Evolutionary conservation across 2,888 invertebrate genomes (phyloP).

Genomic region (Bombylius major): DNA sequence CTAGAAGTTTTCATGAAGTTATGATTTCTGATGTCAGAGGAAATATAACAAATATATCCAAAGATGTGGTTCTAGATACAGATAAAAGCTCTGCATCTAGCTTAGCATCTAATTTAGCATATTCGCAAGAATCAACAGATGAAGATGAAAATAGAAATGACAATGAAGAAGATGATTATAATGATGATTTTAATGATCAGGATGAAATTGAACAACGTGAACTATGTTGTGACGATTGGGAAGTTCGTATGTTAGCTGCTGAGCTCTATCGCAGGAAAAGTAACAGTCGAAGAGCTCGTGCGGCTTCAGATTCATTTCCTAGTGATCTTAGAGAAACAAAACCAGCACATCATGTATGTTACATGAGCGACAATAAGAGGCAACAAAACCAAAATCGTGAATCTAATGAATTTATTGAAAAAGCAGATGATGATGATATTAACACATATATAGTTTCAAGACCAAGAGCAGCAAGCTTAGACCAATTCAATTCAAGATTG

Average conservation of each 20-base stretch:
- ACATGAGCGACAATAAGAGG: too few species aligned
- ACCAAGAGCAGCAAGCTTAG: conserved; percentile 32
- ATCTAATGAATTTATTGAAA: conserved; percentile 6
- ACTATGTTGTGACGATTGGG: conserved; percentile 51
- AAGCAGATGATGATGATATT: conserved; percentile 32
- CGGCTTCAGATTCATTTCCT: conserved; percentile 23
- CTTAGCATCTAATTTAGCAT: conserved; percentile 27
- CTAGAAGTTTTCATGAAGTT: conserved; percentile 30
- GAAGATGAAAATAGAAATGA: conserved; percentile 22
- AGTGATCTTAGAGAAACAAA: background rate
- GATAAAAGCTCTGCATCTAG: conserved; percentile 31
- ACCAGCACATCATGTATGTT: too few species aligned
- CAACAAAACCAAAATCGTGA: background rate
- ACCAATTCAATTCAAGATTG: conserved; percentile 32
- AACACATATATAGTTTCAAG: conserved; percentile 23
- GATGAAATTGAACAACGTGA: conserved; percentile 13
- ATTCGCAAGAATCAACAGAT: conserved; percentile 16
- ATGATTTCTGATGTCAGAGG: conserved; percentile 31
- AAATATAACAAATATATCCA: conserved; percentile 35
- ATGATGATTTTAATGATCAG: conserved; percentile 17
- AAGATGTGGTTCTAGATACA: conserved; percentile 33
- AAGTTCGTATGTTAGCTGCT: conserved; percentile 64
- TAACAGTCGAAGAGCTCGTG: conserved; percentile 26
- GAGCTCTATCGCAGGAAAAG: conserved; percentile 50
- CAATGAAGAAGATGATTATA: conserved; percentile 2